Percentiles rank a stretch among this genome's conserved stretches.
Conservation (phyloP, 2,113 vertebrate species). For the Caloenas nicobarica region DNA sequence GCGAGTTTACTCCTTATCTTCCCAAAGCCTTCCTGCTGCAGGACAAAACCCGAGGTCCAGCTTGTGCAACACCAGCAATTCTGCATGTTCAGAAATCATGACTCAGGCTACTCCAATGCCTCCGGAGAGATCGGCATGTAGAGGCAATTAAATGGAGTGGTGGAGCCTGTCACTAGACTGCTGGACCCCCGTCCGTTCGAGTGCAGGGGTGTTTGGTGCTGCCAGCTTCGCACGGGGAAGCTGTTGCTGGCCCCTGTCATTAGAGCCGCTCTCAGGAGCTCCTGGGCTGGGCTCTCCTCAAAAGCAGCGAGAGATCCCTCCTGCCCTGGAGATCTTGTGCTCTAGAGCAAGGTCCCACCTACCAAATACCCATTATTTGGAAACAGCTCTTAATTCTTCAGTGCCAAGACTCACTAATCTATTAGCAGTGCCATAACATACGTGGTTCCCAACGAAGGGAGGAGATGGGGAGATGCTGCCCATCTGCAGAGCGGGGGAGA, state of each 20-base stretch:
- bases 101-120: not conserved
- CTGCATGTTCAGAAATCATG: not conserved
- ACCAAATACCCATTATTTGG: not conserved
- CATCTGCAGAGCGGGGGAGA: accelerated
- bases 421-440: accelerated
- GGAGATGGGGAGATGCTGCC: not conserved
- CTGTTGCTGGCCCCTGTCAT: accelerated
- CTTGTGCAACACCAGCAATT: not conserved
- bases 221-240: not conserved
- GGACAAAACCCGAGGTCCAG: not conserved
- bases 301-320: not conserved
- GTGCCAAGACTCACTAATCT: accelerated
- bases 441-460: accelerated
- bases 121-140: not conserved
- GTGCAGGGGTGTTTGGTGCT: not conserved
- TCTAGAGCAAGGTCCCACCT: not conserved
- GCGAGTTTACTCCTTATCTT: not conserved
- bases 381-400: not conserved
- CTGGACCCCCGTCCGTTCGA: accelerated
- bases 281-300: not conserved
- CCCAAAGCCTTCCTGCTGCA: not conserved
- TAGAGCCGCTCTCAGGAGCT: not conserved
- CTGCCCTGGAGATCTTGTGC: not conserved
- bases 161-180: not conserved
- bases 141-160: not conserved